A percentile compares a stretch with the other conserved stretches of the same genome.
phyloP scores from a whole-genome alignment of 1,140 invertebrate species.

The Temnothorax nylanderi region DNA sequence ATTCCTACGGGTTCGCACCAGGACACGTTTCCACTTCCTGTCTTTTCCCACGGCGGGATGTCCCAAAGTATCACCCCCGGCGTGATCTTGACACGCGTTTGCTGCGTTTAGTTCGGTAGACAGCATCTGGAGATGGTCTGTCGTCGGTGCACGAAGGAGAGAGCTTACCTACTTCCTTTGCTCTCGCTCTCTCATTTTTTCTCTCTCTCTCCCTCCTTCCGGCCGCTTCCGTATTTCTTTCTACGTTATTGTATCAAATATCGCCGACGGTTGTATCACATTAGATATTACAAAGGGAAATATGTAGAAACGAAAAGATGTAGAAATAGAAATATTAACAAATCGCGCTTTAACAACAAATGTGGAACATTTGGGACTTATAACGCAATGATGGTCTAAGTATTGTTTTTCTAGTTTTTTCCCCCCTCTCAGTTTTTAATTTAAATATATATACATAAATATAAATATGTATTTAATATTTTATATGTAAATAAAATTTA shows the following conservation, averaged over 20 bases:
- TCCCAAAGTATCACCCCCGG: slow-evolving; percentile 2
- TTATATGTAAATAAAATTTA: background rate
- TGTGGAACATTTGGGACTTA: background rate
- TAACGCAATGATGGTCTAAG: background rate
- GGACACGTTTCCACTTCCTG: slow-evolving; percentile 15
- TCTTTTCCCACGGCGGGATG: slow-evolving; percentile 6
- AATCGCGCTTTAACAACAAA: background rate
- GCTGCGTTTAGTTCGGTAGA: slow-evolving; percentile 3
- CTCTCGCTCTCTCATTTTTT: background rate
- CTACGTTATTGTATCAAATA: background rate
- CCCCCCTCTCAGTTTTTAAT: background rate
- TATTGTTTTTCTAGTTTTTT: background rate
- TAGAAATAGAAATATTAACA: background rate
- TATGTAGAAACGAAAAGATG: background rate
- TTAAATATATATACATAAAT: background rate
- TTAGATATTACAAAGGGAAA: background rate
- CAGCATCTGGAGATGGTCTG: slow-evolving; percentile 39
- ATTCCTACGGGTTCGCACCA: background rate
- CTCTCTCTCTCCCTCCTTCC: background rate
- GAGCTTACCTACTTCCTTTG: background rate
- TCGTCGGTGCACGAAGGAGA: background rate
- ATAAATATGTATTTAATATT: background rate
- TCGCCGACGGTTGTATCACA: background rate
- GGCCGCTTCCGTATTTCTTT: slow-evolving; percentile 1
- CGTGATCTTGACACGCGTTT: slow-evolving; percentile 18